These are phyloP conservation scores for Meloe dianella DNA, from an alignment of 2,888 invertebrate genomes.

Conservation along the genomic window DNA sequence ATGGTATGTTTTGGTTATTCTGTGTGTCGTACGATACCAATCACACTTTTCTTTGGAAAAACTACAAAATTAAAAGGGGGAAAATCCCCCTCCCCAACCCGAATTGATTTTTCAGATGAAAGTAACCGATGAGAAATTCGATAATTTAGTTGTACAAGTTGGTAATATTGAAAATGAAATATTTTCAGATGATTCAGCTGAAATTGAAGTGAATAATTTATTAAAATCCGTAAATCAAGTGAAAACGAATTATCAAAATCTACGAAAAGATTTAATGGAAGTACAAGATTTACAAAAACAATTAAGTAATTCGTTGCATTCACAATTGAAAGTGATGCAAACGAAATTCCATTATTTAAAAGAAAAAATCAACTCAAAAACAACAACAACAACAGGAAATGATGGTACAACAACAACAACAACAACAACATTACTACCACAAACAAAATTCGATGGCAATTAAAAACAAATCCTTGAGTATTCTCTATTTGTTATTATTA, in stretches of 20 bases:
- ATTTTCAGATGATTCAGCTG: constrained; percentile 55
- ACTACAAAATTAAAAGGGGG: too few species aligned
- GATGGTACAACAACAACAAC: constrained; percentile 32
- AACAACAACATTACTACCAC: background rate
- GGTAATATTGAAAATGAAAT: constrained; percentile 73
- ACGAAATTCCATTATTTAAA: constrained; percentile 76
- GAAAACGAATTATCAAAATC: constrained; percentile 79
- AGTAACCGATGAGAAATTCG: constrained; percentile 74
- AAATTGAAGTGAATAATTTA: constrained; percentile 74
- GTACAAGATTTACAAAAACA: constrained; percentile 82
- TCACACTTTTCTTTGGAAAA: too few species aligned
- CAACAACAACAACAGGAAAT: constrained; percentile 44
- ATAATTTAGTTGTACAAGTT: constrained; percentile 76
- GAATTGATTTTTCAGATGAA: too few species aligned
- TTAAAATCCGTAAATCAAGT: constrained; percentile 80
- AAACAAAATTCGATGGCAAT: background rate
- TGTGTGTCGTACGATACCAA: too few species aligned
- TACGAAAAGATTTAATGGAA: constrained; percentile 78
- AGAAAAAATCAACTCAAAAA: constrained; percentile 67
- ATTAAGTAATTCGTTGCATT: constrained; percentile 74
- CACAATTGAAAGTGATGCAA: constrained; percentile 75
- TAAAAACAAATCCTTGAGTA: too few species aligned
- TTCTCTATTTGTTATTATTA: constrained; percentile 19
- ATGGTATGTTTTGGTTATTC: too few species aligned
- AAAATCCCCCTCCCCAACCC: too few species aligned